Percentiles rank a stretch among this genome's conserved stretches.
These are phyloP conservation scores for Perizoma affinitatum DNA, from an alignment of 2,888 invertebrate species.

Conservation along the genomic window DNA sequence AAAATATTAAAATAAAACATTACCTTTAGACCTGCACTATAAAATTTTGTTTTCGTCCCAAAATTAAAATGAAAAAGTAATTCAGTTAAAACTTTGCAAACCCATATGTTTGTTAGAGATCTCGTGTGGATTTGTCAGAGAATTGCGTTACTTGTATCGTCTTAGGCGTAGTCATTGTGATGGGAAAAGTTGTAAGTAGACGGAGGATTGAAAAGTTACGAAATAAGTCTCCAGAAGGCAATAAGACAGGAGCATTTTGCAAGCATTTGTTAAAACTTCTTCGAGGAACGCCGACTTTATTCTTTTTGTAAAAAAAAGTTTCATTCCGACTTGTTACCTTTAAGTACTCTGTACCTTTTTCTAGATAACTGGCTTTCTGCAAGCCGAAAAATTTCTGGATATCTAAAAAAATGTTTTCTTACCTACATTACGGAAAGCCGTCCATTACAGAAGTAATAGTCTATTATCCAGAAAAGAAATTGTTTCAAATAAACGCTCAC, in stretches of 20 bases:
- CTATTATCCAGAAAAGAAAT: constrained; percentile 38
- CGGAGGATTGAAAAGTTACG: constrained; percentile 68
- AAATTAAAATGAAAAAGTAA: constrained; percentile 39
- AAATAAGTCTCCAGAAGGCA: constrained; percentile 63
- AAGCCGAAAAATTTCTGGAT: neutral
- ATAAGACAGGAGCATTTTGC: constrained; percentile 62
- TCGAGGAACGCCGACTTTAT: constrained; percentile 48
- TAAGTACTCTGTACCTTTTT: constrained; percentile 31
- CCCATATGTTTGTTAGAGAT: constrained; percentile 49
- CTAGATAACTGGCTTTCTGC: constrained; percentile 10
- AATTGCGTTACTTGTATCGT: constrained; percentile 68
- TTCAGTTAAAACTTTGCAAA: constrained; percentile 47
- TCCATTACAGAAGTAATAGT: constrained; percentile 30
- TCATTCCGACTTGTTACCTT: constrained; percentile 37
- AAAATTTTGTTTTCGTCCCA: constrained; percentile 26
- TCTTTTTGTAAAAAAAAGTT: constrained; percentile 39
- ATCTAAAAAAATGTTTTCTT: constrained; percentile 10
- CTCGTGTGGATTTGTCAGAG: constrained; percentile 55
- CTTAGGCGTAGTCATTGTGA: constrained; percentile 68
- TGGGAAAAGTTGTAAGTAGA: constrained; percentile 75
- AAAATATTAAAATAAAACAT: constrained; percentile 5
- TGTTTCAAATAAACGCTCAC: constrained; percentile 43
- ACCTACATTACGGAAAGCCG: constrained; percentile 27
- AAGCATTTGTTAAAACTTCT: constrained; percentile 65
- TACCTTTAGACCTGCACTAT: constrained; percentile 5